Evolutionary conservation across 2,888 invertebrate genomes (phyloP).

Genomic region (Xanthorhoe spadicearia): DNA sequence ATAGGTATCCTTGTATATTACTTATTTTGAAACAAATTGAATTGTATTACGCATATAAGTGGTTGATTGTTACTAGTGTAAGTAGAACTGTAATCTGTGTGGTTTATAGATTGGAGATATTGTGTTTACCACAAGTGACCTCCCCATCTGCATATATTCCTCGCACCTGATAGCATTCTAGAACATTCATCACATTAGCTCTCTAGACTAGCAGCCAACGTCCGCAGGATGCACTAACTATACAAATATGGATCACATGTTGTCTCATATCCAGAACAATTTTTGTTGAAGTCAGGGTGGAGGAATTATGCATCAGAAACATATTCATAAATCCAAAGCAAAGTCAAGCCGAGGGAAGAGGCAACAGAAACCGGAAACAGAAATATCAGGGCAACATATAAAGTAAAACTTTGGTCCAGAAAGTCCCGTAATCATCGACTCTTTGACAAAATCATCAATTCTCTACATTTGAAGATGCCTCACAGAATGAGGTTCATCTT

Average conservation of each 20-base stretch:
- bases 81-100: background rate
- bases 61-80: background rate
- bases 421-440: background rate
- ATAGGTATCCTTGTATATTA: background rate
- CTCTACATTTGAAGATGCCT: slow-evolving; percentile 5
- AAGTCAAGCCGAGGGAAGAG: slow-evolving; percentile 39
- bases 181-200: slow-evolving; percentile 70
- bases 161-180: slow-evolving; percentile 66
- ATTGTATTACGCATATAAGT: background rate
- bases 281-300: slow-evolving; percentile 62
- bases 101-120: background rate
- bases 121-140: slow-evolving; percentile 53
- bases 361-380: slow-evolving; percentile 19
- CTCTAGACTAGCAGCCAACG: slow-evolving; percentile 68
- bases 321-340: slow-evolving; percentile 33
- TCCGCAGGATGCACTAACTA: slow-evolving; percentile 77
- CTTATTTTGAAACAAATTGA: background rate
- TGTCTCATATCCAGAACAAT: slow-evolving; percentile 78
- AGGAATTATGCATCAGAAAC: slow-evolving; percentile 60
- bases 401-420: slow-evolving; percentile 26
- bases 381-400: slow-evolving; percentile 27
- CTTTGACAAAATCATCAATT: background rate
- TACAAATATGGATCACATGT: slow-evolving; percentile 59
- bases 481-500: slow-evolving; percentile 21
- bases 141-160: slow-evolving; percentile 64